Base-by-base conservation (phyloP, 2,888 invertebrate species). In the Netelia melanura region DNA sequence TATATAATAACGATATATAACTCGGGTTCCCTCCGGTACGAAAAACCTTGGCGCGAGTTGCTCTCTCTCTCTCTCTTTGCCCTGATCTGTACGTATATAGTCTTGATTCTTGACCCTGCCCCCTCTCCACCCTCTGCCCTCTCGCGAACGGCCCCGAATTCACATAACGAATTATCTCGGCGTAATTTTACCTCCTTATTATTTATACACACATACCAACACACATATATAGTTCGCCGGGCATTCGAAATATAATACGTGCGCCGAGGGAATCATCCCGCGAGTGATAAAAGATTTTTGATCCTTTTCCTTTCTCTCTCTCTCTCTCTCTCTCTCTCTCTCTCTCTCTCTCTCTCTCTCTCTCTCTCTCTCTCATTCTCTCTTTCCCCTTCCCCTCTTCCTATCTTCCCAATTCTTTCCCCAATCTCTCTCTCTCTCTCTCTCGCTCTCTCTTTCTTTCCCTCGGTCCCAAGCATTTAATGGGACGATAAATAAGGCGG, bases 401-500 rank as follows among this genome's bases (percentile, higher is more conserved):
- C n/a, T 6, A 2, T 38, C 10, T 23, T 38, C 30, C 25, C 52
- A 14, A 52, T 52, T 38, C 52, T 76, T 65, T 58, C 52, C 23
- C 56, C 58, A 65, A 74, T 44, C 21, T 6, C 25, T 43, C 48
- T 52, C 30, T 17, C 17, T 17, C 17, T 17, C 17, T 17, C 17
- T 17, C 17, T 17, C 17, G 0, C 17, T 17, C 17, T 17, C 0
- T 17, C 17, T 17, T 17, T 17, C 17, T 17, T 17, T 17, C 17
- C 14, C 25, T 48, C 48, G 38, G 54, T 65, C 23, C 48, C 11
- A 67, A 70, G 74, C 21, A 48, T 72, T 78, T 78, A 68, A 74
- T 70, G 64, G 68, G 65, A 21, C 62, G 72, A 81, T 78, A 81
- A 84, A 81, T 78, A 84, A 74, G 74, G 48, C 52, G 54, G 84